These are phyloP conservation scores for Nephrotoma appendiculata DNA, from an alignment of 2,888 invertebrate genomes.

Conservation along the genomic window DNA sequence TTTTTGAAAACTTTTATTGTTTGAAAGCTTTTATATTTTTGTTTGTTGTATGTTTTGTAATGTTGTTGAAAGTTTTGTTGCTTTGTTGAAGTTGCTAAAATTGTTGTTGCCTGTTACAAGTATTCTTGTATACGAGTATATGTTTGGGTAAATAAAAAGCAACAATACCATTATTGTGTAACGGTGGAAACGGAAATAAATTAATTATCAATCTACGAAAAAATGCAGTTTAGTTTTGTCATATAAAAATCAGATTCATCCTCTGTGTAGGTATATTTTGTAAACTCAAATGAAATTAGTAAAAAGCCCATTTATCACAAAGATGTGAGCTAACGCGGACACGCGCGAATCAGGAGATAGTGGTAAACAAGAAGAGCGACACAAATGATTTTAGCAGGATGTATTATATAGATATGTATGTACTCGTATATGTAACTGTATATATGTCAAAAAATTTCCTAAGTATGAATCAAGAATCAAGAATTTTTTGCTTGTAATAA, in stretches of 20 bases:
- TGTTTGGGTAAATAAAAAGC: background rate
- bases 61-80: background rate
- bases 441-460: too few relatives aligned
- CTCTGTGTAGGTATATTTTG: background rate
- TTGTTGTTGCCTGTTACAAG: background rate
- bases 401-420: too few relatives aligned
- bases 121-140: background rate
- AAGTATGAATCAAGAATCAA: too few relatives aligned
- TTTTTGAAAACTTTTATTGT: background rate
- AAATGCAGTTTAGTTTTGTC: background rate
- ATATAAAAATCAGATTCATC: background rate
- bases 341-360: too few relatives aligned
- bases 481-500: too few relatives aligned
- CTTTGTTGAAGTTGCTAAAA: background rate
- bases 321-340: too few relatives aligned
- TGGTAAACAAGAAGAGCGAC: too few relatives aligned
- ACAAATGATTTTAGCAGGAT: too few relatives aligned
- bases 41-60: background rate
- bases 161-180: background rate
- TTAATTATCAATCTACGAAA: background rate
- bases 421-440: too few relatives aligned
- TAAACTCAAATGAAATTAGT: too few relatives aligned
- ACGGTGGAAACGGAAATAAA: background rate
- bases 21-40: background rate
- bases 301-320: too few relatives aligned